phyloP scores from a whole-genome alignment of 2,888 invertebrate genomes.

The Deroplatys truncata region DNA sequence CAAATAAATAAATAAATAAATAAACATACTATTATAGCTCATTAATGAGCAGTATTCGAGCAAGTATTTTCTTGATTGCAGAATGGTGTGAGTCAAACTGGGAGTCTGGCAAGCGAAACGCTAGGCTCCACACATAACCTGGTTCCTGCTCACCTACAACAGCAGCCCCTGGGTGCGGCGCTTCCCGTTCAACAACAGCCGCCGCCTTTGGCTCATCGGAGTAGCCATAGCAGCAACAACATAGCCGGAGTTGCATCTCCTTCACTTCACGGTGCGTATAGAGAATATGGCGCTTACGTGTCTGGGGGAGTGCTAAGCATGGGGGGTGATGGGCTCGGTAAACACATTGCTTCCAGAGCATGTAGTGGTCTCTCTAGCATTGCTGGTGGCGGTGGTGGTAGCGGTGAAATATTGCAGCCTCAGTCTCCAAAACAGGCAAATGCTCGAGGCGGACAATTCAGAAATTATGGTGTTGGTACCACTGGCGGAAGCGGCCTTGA shows the following conservation, averaged over 20 bases:
- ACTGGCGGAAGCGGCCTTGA: not conserved
- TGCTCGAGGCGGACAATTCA: not conserved
- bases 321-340: constrained; percentile 25
- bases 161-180: not conserved
- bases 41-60: too few relatives aligned
- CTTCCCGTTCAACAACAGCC: not conserved
- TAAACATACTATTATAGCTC: too few relatives aligned
- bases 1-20: too few relatives aligned
- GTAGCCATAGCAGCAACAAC: constrained; percentile 2
- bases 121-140: constrained; percentile 44
- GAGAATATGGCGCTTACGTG: not conserved
- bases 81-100: constrained; percentile 30
- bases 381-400: not conserved
- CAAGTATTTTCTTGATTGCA: constrained; percentile 8
- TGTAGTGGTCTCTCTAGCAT: not conserved
- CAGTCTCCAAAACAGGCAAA: not conserved
- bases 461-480: not conserved
- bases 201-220: not conserved
- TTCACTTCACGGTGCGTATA: constrained; percentile 26
- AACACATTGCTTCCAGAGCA: constrained; percentile 9
- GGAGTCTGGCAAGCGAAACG: constrained; percentile 36
- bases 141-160: constrained; percentile 33
- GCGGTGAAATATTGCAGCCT: not conserved
- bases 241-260: not conserved
- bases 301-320: constrained; percentile 17